A percentile compares a stretch with the other conserved stretches of the same genome.
Evolutionary conservation across 2,888 invertebrate genomes (phyloP).

Genomic region (Lepidocyrtoides sp.): DNA sequence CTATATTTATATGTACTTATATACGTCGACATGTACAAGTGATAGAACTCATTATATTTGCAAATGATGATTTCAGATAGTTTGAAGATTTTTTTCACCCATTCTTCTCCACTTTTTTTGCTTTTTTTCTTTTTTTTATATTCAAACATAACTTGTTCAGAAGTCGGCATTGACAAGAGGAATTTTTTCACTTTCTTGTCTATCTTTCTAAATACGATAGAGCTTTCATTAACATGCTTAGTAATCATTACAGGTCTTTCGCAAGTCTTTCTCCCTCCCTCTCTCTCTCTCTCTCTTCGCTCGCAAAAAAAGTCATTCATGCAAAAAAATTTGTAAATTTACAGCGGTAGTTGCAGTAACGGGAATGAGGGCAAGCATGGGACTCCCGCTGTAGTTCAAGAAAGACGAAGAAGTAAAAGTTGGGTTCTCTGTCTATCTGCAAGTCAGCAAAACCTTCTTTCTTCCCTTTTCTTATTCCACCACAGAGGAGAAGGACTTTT

Average conservation of each 20-base stretch:
- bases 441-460: conserved; percentile 28
- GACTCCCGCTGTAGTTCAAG: not conserved
- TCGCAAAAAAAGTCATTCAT: conserved; percentile 55
- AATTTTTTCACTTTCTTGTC: conserved; percentile 56
- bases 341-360: not conserved
- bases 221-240: conserved; percentile 65
- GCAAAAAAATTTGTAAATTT: conserved; percentile 56
- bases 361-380: not conserved
- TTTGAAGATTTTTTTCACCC: conserved; percentile 20
- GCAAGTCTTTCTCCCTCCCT: not conserved
- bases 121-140: not conserved
- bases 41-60: conserved; percentile 73
- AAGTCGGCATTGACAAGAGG: conserved; percentile 39
- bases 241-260: conserved; percentile 62
- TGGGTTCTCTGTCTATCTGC: conserved; percentile 10
- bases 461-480: conserved; percentile 12
- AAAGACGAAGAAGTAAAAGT: conserved; percentile 26
- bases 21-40: not conserved
- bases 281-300: not conserved
- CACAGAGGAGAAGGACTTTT: not conserved
- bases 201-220: conserved; percentile 24
- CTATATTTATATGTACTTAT: conserved; percentile 17
- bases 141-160: conserved; percentile 36
- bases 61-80: conserved; percentile 69
- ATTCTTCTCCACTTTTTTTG: not conserved